Evolutionary conservation across 2,797 vertebrate species (phyloP), one percentile per base, ranked within the genome.

Genomic region (Lepidocolaptes lacrymiger): DNA sequence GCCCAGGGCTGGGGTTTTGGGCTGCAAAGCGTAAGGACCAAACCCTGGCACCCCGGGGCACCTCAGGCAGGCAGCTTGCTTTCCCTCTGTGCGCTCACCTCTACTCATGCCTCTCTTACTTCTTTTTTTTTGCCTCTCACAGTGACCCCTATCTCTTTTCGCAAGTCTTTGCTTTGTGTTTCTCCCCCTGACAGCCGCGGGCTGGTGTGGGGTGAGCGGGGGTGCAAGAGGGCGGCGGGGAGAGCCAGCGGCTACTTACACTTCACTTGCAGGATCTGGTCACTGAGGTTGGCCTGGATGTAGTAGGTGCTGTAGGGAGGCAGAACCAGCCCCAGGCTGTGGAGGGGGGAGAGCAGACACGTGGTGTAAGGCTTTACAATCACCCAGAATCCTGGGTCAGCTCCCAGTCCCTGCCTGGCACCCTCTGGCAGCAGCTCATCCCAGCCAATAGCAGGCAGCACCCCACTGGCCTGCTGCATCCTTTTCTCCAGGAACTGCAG

Each of bases 221-320:
- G 89, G 83, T 78, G 91, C 23, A 75, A 95, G 96, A 95, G 95
- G 97, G 96, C 73, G n/a, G 93, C 89, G 73, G 96, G 96, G 91
- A 97, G 93, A 96, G 96, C 94, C 76, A 52, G 94, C 95, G 48
- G 97, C 97, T 99, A 99, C 99, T 99, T 99, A 99, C 99, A 99
- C 99, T 99, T 99, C 97, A 99, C 99, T 98, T 99, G 99, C 64
- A 99, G 99, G 97, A 99, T 99, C 99, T 99, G 99, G 98, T 99
- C 99, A 13, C 99, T 99, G 97, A 99, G 98, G 97, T 99, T 99
- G 97, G 99, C 99, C 96, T 99, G 99, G 98, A 99, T 99, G 98
- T 99, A 99, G 98, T 99, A 99, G 91, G 99, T 99, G 95, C 99
- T 99, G 98, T 99, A 99, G 84, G 98, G 99, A 23, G 99, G 99